These are phyloP conservation scores for Sebastes cheni DNA, from an alignment of 2,797 vertebrate species.

Conservation along the genomic window DNA sequence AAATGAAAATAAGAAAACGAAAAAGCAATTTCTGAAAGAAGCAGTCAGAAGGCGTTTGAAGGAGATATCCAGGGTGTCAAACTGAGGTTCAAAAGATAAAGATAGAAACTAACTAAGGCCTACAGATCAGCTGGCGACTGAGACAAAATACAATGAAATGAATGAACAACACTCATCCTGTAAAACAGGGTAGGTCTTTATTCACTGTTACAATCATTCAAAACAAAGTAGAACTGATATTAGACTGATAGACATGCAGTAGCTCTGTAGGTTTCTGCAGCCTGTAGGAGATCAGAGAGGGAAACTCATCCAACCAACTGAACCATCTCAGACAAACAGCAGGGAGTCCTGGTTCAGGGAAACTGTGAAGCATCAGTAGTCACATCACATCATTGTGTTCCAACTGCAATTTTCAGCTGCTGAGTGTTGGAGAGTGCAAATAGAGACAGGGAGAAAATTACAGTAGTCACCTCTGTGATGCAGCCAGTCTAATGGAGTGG, in stretches of 20 bases:
- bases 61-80: too few relatives aligned
- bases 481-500: conserved; percentile 63
- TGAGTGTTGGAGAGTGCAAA: conserved; percentile 56
- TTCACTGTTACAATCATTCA: not conserved
- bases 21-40: not conserved
- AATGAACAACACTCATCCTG: too few relatives aligned
- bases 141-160: not conserved
- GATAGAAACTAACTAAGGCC: not conserved
- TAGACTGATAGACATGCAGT: not conserved
- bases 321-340: conserved; percentile 41
- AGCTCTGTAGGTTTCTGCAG: conserved; percentile 4
- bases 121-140: not conserved
- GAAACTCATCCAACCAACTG: conserved; percentile 4
- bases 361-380: conserved; percentile 75
- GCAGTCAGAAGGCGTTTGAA: not conserved
- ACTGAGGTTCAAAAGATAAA: not conserved
- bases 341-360: conserved; percentile 47
- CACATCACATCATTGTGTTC: conserved; percentile 78
- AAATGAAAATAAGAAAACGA: not conserved
- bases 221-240: not conserved
- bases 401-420: conserved; percentile 77
- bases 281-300: conserved; percentile 11
- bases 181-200: not conserved
- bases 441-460: conserved; percentile 68
- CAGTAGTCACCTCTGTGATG: conserved; percentile 71